Percentiles rank a stretch among this genome's conserved stretches.
Conservation (phyloP, 2,888 invertebrate genomes). For the Cheilosia variabilis region DNA sequence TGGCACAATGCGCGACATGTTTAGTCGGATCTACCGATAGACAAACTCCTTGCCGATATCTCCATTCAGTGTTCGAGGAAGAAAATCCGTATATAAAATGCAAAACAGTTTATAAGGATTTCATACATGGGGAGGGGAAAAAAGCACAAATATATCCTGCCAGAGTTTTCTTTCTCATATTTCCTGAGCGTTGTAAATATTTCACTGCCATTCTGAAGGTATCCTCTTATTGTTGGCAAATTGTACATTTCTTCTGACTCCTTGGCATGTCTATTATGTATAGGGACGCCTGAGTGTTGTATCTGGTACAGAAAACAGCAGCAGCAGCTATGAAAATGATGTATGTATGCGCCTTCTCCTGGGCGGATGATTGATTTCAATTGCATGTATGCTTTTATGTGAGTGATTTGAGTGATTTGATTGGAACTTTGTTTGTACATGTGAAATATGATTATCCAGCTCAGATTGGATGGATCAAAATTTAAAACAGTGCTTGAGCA, state of each 20-base stretch:
- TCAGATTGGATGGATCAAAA: too few species aligned
- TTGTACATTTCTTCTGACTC: not conserved
- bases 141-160: constrained; percentile 6
- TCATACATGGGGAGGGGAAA: not conserved
- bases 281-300: constrained; percentile 10
- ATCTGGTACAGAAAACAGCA: constrained; percentile 31
- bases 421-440: not conserved
- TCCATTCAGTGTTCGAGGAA: not conserved
- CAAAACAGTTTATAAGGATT: constrained; percentile 36
- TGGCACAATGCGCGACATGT: constrained; percentile 19
- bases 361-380: constrained; percentile 43
- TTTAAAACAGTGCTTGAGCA: too few species aligned
- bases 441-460: constrained; percentile 1
- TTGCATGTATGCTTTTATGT: constrained; percentile 41
- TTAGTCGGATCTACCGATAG: constrained; percentile 35
- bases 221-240: not conserved
- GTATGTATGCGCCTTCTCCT: constrained; percentile 24
- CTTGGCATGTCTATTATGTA: not conserved
- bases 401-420: constrained; percentile 20
- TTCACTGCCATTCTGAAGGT: not conserved
- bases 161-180: constrained; percentile 1
- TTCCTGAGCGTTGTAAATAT: not conserved
- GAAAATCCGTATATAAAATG: not conserved
- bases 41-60: constrained; percentile 31
- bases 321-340: constrained; percentile 49